Base-by-base conservation (phyloP, 1,140 invertebrate species). In the Arion vulgaris region DNA sequence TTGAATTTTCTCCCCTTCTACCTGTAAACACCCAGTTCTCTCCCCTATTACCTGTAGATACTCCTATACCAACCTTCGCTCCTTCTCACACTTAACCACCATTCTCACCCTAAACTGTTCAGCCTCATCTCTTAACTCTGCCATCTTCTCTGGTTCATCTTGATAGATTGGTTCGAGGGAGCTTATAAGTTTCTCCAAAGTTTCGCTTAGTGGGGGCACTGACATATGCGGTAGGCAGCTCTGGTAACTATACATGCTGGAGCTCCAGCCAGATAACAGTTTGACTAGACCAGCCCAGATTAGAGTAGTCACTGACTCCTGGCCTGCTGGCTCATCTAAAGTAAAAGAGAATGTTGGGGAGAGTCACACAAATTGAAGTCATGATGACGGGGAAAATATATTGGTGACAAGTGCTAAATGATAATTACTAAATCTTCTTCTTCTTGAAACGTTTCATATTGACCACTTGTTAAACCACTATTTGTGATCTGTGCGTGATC, bases 201-300 rank as follows among this genome's bases (percentile, higher is more conserved):
- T 93, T 7, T 90, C 86, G 34, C 90, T 87, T 28, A 94, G 84
- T 23, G 92, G 85, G 28, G 93, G 93, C 11, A 94, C 93, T 26
- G 92, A 92, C 84, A 93, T 86, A 45, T 92, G 86, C n/a, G 93
- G 93, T 39, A 93, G 86, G 66, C 86, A 86, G 34, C 83, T 76
- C 82, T 94, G 93, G 85, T 91, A 93, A 85, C 92, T 93, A 88
- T 93, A 93, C 13, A 93, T 85, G 11, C 91, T 92, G 0, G 93
- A 93, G 71, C 91, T 90, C 81, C 93, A 93, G 0, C 93, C 93
- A 69, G 92, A 92, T n/a, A 93, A 87, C 62, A 93, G 83, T 80
- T 88, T 89, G 0, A 94, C 93, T 1, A 90, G 57, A 11, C 92
- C 66, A 34, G 87, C 93, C 93, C 93, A 93, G 0, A 92, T 9